Base-by-base conservation (phyloP, 1,140 invertebrate species). In the Temnothorax curvispinosus region DNA sequence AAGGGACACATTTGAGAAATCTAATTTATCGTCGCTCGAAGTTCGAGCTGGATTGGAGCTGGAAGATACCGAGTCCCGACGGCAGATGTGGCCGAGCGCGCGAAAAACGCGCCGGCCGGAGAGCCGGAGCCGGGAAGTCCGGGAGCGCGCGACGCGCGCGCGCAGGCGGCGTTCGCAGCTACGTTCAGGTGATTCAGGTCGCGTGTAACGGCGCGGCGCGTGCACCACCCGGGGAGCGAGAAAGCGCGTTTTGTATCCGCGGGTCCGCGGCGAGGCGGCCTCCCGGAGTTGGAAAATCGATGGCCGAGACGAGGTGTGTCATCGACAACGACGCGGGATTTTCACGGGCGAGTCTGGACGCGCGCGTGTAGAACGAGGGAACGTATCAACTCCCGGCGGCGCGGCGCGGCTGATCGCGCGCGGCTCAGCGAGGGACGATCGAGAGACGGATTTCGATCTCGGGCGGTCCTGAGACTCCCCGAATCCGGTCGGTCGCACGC, bases 281-380 rank as follows among this genome's bases (percentile, higher is more conserved):
- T 6, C 7, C 18, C 27, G 27, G 27, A 27, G 9, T 1, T 13
- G 41, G 15, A 81, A 81, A 56, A 81, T 81, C 64, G 8, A 81
- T 81, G 77, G 77, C 77, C 15, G 64, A 64, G 47, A 35, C 81
- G 65, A 88, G 80, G 87, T 69, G 81, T 62, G 67, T 80, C 72
- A 47, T 7, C 38, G 27, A n/a, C 32, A 15, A 41, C 71, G 67
- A 88, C 56, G 56, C 52, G 47, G 54, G 44, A 74, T 38, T 21
- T 38, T 47, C 65, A 69, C 60, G 32, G 32, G 7, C 47, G 27
- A 38, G 6, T 54, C 35, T 8, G 32, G 27, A 81, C 32, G 47
- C 44, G 9, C 41, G 41, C 11, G 65, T 47, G 5, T 69, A 41
- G n/a, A 32, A 3, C 41, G 5, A 1, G 18, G 13, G 8, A 69